phyloP scores from a whole-genome alignment of 1,140 invertebrate genomes.

The Eciton burchellii region DNA sequence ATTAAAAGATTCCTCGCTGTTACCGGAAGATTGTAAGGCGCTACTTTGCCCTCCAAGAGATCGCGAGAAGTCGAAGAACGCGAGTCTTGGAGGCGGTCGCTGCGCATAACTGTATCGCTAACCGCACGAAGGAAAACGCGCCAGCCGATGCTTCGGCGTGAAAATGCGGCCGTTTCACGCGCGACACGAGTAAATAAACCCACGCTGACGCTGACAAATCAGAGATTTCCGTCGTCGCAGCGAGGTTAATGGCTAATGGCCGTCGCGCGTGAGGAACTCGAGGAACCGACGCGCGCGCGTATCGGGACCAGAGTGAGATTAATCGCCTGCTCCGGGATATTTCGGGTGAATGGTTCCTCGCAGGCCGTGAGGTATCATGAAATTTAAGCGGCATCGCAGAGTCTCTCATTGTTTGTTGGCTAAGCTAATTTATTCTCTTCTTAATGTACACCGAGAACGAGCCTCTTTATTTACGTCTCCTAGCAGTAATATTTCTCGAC shows the following conservation, averaged over 20 bases:
- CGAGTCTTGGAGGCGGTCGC: constrained; percentile 3
- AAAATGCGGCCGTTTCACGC: constrained; percentile 54
- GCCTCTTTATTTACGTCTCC: constrained; percentile 13
- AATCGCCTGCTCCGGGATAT: not conserved
- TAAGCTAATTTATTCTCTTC: constrained; percentile 1
- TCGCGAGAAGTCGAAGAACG: not conserved
- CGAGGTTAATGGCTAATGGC: constrained; percentile 64
- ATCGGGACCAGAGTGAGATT: constrained; percentile 7
- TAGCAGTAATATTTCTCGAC: constrained; percentile 9
- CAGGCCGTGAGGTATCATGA: not conserved
- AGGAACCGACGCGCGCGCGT: too few relatives aligned
- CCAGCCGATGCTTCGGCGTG: constrained; percentile 25
- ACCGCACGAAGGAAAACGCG: not conserved
- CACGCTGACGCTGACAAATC: constrained; percentile 58
- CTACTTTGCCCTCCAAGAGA: constrained; percentile 5
- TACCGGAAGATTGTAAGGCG: constrained; percentile 38
- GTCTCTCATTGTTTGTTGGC: not conserved
- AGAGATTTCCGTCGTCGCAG: constrained; percentile 55
- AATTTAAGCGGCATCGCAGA: not conserved
- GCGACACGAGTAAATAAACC: constrained; percentile 69
- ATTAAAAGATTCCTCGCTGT: constrained; percentile 21
- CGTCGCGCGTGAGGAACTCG: constrained; percentile 25
- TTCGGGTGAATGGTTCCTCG: not conserved
- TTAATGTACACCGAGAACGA: not conserved
- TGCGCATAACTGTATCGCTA: constrained; percentile 22